Base-by-base conservation (phyloP, 2,113 vertebrate species). In the Butorides virescens region DNA sequence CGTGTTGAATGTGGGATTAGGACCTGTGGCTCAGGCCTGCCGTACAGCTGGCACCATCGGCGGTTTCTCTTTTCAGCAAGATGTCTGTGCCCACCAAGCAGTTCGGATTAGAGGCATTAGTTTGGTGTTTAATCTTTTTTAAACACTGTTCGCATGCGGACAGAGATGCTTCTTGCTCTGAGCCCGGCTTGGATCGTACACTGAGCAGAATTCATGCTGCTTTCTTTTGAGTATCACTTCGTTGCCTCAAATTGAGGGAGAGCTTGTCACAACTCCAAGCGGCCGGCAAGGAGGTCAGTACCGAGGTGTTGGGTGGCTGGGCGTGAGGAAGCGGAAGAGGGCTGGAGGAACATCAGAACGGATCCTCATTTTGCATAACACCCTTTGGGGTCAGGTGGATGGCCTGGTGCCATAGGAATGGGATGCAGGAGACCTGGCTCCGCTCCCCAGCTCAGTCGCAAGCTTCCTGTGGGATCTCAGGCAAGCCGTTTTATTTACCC, bases 141-240 rank as follows among this genome's bases (percentile, higher is more conserved):
- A 68, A 95, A 78, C 37, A 7, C 76, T 63, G 88, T 52, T 94
- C 93, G 95, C 63, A 15, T 78, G 87, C 22, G 52, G 63, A 32
- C 0, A 26, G 97, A 94, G 92, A 86, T 94, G 93, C 82, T 97
- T 95, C 53, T n/a, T 92, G 88, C 92, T 88, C 91, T 34, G 93
- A 97, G 88, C 74, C 80, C 80, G 12, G 65, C 70, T 74, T 67
- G 73, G 80, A 36, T 87, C 90, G 90, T 89, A 47, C 61, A 66
- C 94, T 42, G 71, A 94, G 91, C 77, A 83, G 67, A 59, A 87
- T 42, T 79, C 62, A n/a, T 2, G 88, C 87, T 91, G 97, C 95
- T 98, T 97, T 93, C 95, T 94, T 95, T 68, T 55, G 63, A 92
- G 86, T 80, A 83, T 91, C 86, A 63, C 62, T 94, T 92, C 19